Percentiles rank a stretch among this genome's conserved stretches.
Evolutionary conservation across 2,113 vertebrate genomes (phyloP).

Genomic region (Campylorhamphus procurvoides): DNA sequence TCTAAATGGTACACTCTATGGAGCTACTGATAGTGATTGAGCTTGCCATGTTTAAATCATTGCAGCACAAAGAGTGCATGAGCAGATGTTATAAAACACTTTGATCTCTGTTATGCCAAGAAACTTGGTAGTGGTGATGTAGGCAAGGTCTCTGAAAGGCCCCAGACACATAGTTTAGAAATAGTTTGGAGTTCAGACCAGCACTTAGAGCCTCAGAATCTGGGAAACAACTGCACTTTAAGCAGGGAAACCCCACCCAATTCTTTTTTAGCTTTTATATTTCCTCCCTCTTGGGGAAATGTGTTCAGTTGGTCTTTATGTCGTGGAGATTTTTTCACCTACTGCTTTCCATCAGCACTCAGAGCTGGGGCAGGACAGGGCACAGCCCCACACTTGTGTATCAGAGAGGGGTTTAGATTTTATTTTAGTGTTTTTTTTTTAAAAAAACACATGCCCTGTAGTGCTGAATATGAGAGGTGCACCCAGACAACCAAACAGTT

Average conservation of each 20-base stretch:
- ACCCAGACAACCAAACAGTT: too few species aligned
- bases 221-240: background rate
- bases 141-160: background rate
- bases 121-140: background rate
- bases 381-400: background rate
- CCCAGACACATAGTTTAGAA: background rate
- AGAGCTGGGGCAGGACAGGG: background rate
- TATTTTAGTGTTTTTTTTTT: background rate
- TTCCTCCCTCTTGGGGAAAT: background rate
- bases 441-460: accelerated
- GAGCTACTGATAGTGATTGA: background rate
- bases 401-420: background rate
- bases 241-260: background rate
- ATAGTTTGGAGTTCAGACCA: background rate
- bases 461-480: background rate
- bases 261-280: background rate
- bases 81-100: background rate
- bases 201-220: background rate
- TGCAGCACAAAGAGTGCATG: background rate
- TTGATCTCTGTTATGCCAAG: background rate
- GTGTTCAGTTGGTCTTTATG: background rate
- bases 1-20: background rate
- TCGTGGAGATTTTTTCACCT: background rate
- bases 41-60: background rate
- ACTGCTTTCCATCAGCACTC: background rate